Evolutionary conservation across 2,888 invertebrate species (phyloP).

Genomic region (Lochmaea capreae): DNA sequence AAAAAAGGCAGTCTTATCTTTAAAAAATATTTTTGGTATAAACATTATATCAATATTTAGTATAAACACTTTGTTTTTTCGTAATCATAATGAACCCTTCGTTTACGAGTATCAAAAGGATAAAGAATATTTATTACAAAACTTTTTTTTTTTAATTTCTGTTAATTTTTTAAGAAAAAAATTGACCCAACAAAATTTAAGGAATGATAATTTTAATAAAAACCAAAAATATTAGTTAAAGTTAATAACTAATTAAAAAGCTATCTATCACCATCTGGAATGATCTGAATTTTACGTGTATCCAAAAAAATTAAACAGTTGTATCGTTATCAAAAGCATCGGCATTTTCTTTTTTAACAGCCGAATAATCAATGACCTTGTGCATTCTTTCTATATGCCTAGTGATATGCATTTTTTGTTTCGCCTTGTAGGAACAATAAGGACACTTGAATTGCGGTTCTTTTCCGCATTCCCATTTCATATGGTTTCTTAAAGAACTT

Average conservation of each 20-base stretch:
- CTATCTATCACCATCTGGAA: conserved; percentile 17
- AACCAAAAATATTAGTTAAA: background rate
- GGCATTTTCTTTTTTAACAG: conserved; percentile 26
- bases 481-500: conserved; percentile 82
- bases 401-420: conserved; percentile 84
- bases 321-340: background rate
- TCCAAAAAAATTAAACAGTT: background rate
- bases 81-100: no score
- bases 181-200: no score
- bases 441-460: conserved; percentile 85
- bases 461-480: conserved; percentile 86
- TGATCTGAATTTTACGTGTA: background rate
- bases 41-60: background rate
- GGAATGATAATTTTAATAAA: background rate
- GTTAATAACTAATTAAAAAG: background rate
- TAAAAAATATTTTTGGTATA: no score
- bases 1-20: background rate
- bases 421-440: conserved; percentile 82
- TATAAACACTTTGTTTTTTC: no score
- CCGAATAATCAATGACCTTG: conserved; percentile 70
- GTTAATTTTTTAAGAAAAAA: no score
- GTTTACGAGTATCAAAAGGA: no score
- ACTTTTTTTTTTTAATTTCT: no score
- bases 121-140: no score
- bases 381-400: conserved; percentile 83